These are phyloP conservation scores for Apotomis capreana DNA, from an alignment of 2,888 invertebrate species.

Conservation along the genomic window DNA sequence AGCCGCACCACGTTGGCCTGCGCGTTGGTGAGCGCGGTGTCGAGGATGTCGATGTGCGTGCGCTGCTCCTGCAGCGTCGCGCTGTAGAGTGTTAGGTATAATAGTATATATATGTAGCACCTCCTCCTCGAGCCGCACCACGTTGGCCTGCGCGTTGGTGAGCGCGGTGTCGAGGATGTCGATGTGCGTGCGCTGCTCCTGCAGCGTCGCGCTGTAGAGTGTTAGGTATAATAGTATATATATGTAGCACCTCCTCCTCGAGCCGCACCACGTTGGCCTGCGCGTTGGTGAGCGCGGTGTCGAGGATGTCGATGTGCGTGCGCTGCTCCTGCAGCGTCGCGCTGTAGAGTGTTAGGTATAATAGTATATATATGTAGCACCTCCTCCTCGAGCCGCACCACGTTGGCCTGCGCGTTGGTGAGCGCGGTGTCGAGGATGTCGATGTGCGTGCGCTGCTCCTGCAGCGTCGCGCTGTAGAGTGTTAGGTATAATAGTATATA, in stretches of 20 bases:
- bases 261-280: conserved; percentile 93
- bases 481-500: no score
- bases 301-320: conserved; percentile 95
- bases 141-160: conserved; percentile 94
- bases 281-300: conserved; percentile 95
- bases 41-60: conserved; percentile 95
- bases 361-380: conserved; percentile 66
- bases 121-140: conserved; percentile 94
- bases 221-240: no score
- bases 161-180: conserved; percentile 96
- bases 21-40: conserved; percentile 95
- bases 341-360: conserved; percentile 54
- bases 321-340: conserved; percentile 95
- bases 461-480: conserved; percentile 87
- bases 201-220: conserved; percentile 87
- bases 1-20: conserved; percentile 93
- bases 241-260: conserved; percentile 89
- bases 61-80: conserved; percentile 95
- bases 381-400: conserved; percentile 94
- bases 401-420: conserved; percentile 94
- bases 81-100: conserved; percentile 54
- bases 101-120: conserved; percentile 66
- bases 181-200: conserved; percentile 96
- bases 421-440: conserved; percentile 96
- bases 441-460: conserved; percentile 96